Evolutionary conservation across 2,797 vertebrate species (phyloP).

Genomic region (Percopsis omiscomaycus): DNA sequence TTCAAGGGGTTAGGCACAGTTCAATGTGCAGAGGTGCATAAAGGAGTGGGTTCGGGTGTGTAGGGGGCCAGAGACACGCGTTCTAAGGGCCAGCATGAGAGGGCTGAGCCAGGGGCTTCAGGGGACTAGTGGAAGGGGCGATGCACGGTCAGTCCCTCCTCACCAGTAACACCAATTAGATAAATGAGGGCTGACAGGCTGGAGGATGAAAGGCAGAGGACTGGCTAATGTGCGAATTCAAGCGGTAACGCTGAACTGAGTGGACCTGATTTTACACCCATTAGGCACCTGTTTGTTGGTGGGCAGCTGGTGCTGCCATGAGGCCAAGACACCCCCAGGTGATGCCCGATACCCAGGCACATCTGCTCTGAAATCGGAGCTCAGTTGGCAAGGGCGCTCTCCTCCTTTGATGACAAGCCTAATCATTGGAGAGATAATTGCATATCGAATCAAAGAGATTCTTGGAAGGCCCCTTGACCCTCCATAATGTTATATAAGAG

Average conservation of each 20-base stretch:
- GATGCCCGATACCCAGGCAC: conserved; percentile 48
- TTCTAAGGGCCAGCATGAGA: conserved; percentile 42
- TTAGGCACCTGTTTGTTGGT: conserved; percentile 69
- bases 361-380: conserved; percentile 68
- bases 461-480: background rate
- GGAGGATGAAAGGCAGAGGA: conserved; percentile 71
- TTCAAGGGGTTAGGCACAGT: conserved; percentile 66
- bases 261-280: conserved; percentile 63
- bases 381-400: background rate
- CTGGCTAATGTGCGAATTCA: conserved; percentile 62
- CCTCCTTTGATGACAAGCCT: conserved; percentile 23
- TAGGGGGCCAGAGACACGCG: conserved; percentile 50
- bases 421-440: conserved; percentile 18
- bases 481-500: background rate
- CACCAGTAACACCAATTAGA: conserved; percentile 79
- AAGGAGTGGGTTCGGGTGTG: conserved; percentile 33
- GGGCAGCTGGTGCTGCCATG: conserved; percentile 54
- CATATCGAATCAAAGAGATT: conserved; percentile 3
- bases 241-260: conserved; percentile 56
- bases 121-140: conserved; percentile 31
- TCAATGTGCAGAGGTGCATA: conserved; percentile 69
- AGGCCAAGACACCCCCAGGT: conserved; percentile 52
- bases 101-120: conserved; percentile 26
- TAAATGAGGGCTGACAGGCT: conserved; percentile 77
- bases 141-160: conserved; percentile 72